Evolutionary conservation across 2,888 invertebrate species (phyloP).

Genomic region (Idaea biselata): DNA sequence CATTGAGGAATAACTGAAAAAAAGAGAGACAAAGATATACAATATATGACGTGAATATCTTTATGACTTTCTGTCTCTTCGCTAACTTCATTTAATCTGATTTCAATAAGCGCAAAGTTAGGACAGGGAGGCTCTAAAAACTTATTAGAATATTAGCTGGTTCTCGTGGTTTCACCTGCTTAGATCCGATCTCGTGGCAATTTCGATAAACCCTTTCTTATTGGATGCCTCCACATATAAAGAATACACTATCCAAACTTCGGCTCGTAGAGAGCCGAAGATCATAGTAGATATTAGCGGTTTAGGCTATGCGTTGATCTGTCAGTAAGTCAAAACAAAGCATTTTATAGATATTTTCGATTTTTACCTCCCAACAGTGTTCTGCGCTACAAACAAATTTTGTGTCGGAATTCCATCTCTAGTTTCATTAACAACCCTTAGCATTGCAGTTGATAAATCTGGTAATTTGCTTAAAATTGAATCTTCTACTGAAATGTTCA

Average conservation of each 20-base stretch:
- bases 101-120: no score
- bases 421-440: slow-evolving; percentile 79
- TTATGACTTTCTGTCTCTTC: not conserved
- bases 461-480: slow-evolving; percentile 52
- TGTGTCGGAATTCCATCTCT: slow-evolving; percentile 53
- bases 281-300: no score
- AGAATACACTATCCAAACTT: no score
- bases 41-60: not conserved
- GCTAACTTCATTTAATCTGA: not conserved
- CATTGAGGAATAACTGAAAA: slow-evolving; percentile 87
- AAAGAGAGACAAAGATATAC: not conserved
- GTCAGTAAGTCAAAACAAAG: no score
- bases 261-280: no score
- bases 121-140: not conserved
- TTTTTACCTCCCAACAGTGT: slow-evolving; percentile 85
- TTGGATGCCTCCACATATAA: no score
- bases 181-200: no score
- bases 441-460: slow-evolving; percentile 81
- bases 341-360: no score
- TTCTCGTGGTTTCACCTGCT: no score
- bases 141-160: not conserved
- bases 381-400: slow-evolving; percentile 88
- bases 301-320: no score
- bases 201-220: no score
- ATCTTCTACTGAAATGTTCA: slow-evolving; percentile 65